These are phyloP conservation scores for Daboia siamensis DNA, from an alignment of 2,113 vertebrate species.

Conservation along the genomic window DNA sequence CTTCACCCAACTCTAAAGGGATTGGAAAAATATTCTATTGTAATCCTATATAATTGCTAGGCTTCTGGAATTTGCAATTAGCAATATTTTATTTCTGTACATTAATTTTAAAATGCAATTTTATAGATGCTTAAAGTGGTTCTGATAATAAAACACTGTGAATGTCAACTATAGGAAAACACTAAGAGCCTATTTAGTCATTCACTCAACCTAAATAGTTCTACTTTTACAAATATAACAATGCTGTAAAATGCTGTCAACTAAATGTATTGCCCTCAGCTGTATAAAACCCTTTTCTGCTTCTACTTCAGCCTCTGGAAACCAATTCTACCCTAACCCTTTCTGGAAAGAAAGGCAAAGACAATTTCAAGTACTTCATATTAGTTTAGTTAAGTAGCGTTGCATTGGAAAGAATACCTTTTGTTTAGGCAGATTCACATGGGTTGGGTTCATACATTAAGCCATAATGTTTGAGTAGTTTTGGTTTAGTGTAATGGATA, in stretches of 20 bases:
- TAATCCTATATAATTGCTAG: background rate
- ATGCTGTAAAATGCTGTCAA: background rate
- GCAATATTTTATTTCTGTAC: background rate
- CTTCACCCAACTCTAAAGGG: background rate
- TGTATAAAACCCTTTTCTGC: background rate
- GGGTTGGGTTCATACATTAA: background rate
- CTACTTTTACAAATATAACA: background rate
- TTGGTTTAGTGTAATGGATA: background rate
- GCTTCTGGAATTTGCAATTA: background rate
- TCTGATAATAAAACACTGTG: background rate
- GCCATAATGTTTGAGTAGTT: background rate
- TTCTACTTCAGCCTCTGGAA: background rate
- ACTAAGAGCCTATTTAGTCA: background rate
- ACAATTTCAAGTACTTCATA: background rate
- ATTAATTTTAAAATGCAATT: background rate
- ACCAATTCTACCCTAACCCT: background rate
- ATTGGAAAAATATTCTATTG: background rate
- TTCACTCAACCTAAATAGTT: background rate
- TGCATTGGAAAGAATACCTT: background rate
- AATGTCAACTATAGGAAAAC: background rate
- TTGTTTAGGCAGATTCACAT: background rate
- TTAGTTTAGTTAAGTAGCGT: background rate
- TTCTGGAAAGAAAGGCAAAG: background rate
- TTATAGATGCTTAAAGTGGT: background rate
- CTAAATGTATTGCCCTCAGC: background rate